Percentiles rank a stretch among this genome's conserved stretches.
phyloP scores from a whole-genome alignment of 2,797 vertebrate genomes.

The Sebastes diaconus region DNA sequence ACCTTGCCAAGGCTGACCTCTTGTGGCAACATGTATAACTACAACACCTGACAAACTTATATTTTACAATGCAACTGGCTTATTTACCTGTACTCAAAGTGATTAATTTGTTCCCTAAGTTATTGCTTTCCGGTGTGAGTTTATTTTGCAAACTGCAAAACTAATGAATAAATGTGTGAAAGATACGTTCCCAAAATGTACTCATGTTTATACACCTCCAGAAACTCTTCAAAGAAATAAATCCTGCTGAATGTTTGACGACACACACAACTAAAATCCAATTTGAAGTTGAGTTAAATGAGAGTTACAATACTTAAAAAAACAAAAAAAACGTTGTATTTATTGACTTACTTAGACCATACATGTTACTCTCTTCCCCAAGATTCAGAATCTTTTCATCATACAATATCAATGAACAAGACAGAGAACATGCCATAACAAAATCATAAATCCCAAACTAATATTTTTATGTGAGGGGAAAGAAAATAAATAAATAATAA shows the following conservation, averaged over 20 bases:
- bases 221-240: conserved; percentile 10
- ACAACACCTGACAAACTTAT: conserved; percentile 28
- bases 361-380: too few species aligned
- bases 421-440: too few species aligned
- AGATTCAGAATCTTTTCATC: too few species aligned
- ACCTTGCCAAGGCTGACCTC: conserved; percentile 61
- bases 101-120: conserved; percentile 36
- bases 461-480: too few species aligned
- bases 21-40: conserved; percentile 65
- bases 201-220: background rate
- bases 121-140: conserved; percentile 40
- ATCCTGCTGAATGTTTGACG: background rate
- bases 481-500: too few species aligned
- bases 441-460: too few species aligned
- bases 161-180: conserved; percentile 20
- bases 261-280: background rate
- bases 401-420: too few species aligned
- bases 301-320: too few species aligned
- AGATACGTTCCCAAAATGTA: background rate
- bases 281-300: background rate
- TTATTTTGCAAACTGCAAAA: background rate
- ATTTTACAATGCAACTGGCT: conserved; percentile 4
- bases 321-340: fast-evolving
- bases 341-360: too few species aligned
- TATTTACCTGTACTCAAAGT: conserved; percentile 13